A percentile compares a stretch with the other conserved stretches of the same genome.
Evolutionary conservation across 2,113 vertebrate genomes (phyloP).

Genomic region (Garra rufa): DNA sequence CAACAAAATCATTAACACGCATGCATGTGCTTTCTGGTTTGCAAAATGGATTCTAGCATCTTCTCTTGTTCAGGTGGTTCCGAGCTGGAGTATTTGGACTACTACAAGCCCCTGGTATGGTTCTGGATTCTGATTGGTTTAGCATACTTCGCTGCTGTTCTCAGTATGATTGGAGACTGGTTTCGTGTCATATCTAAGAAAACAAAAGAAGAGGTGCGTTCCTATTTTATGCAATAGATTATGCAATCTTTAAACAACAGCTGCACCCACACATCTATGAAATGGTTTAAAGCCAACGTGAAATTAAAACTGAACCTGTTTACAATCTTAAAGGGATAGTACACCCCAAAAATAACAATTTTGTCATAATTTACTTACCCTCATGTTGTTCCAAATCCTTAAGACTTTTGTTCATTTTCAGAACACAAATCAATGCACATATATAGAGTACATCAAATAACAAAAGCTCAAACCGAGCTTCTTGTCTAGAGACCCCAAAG

Average conservation of each 20-base stretch:
- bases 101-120: conserved; percentile 97
- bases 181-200: conserved; percentile 97
- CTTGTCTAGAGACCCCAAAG: too few relatives aligned
- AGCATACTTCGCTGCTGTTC: conserved; percentile 96
- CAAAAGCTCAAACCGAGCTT: too few relatives aligned
- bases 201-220: conserved; percentile 94
- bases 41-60: not conserved
- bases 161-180: conserved; percentile 99
- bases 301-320: not conserved
- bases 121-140: conserved; percentile 99
- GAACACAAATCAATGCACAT: too few relatives aligned
- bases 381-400: not conserved
- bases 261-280: not conserved
- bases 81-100: conserved; percentile 90
- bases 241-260: not conserved
- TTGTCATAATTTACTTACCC: not conserved
- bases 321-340: not conserved
- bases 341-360: not conserved
- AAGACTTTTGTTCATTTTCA: too few relatives aligned
- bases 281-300: not conserved
- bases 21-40: not conserved
- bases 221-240: not conserved
- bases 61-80: conserved; percentile 78
- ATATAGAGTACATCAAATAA: too few relatives aligned
- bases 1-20: too few relatives aligned